These are phyloP conservation scores for Calonectris borealis DNA, from an alignment of 2,113 vertebrate species.

Conservation along the genomic window DNA sequence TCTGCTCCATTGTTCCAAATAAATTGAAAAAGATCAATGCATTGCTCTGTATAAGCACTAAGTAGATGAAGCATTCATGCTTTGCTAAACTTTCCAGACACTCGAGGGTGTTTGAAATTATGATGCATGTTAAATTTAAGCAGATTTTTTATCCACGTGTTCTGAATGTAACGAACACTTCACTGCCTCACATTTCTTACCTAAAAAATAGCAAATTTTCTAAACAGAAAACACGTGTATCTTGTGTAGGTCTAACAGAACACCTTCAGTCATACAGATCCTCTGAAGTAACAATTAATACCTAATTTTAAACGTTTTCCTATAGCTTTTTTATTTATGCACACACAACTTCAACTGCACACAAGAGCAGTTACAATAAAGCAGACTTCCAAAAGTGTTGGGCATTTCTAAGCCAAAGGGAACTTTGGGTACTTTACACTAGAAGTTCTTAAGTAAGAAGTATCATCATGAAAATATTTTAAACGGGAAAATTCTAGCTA, in stretches of 20 bases:
- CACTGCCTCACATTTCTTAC: not conserved
- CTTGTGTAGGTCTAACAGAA: not conserved
- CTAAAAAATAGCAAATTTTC: not conserved
- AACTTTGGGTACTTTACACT: not conserved
- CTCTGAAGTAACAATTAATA: not conserved
- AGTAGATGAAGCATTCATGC: constrained; percentile 8
- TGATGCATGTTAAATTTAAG: constrained; percentile 42
- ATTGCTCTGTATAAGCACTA: not conserved
- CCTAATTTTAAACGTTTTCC: not conserved
- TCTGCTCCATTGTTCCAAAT: not conserved
- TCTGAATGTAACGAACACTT: not conserved
- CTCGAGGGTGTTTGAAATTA: constrained; percentile 47
- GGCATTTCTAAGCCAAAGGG: not conserved
- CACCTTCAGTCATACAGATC: not conserved
- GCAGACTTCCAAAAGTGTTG: not conserved
- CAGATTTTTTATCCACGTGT: constrained; percentile 17
- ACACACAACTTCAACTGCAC: not conserved
- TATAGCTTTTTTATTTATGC: not conserved
- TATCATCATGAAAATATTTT: not conserved
- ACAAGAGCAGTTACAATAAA: not conserved
- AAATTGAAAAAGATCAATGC: not conserved
- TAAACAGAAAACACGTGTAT: not conserved
- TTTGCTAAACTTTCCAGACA: constrained; percentile 38
- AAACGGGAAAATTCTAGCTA: not conserved
- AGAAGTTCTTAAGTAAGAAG: not conserved